Conservation (phyloP, 2,888 invertebrate genomes). For the Tholera decimalis region DNA sequence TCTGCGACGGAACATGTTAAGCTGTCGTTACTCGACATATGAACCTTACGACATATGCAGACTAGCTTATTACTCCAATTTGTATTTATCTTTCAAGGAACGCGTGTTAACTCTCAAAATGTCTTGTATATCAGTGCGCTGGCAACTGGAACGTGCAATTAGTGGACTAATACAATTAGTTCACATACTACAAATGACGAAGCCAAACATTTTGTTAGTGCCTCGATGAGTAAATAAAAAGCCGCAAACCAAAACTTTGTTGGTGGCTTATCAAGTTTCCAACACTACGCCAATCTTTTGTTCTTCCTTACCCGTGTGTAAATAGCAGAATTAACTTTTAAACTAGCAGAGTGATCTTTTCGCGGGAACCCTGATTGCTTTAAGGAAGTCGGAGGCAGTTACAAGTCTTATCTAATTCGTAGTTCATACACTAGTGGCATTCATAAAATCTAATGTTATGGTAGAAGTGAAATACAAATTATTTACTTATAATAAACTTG, state of each 20-base stretch:
- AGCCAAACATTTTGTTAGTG: constrained; percentile 33
- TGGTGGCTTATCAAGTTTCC: constrained; percentile 44
- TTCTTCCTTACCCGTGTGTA: constrained; percentile 53
- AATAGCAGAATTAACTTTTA: constrained; percentile 60
- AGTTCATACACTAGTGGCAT: constrained; percentile 43
- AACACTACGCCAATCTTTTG: constrained; percentile 42
- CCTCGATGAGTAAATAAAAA: constrained; percentile 30
- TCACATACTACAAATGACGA: constrained; percentile 17
- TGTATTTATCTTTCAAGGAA: constrained; percentile 42
- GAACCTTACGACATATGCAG: constrained; percentile 35
- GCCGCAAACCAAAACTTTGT: constrained; percentile 36
- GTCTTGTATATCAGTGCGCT: constrained; percentile 14
- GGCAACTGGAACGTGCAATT: constrained; percentile 21
- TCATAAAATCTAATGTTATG: constrained; percentile 57
- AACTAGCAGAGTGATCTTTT: constrained; percentile 63
- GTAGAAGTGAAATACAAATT: constrained; percentile 55
- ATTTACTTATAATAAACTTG: constrained; percentile 60
- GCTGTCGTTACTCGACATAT: constrained; percentile 48
- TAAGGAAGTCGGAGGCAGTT: constrained; percentile 58
- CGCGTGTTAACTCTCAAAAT: constrained; percentile 25
- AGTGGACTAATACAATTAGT: constrained; percentile 18
- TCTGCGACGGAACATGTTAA: constrained; percentile 48
- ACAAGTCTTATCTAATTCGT: constrained; percentile 54
- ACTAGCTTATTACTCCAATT: constrained; percentile 57
- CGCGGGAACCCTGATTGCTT: constrained; percentile 67